Evolutionary conservation across 1,140 invertebrate genomes (phyloP).

Genomic region (Tetragonula clypearis): DNA sequence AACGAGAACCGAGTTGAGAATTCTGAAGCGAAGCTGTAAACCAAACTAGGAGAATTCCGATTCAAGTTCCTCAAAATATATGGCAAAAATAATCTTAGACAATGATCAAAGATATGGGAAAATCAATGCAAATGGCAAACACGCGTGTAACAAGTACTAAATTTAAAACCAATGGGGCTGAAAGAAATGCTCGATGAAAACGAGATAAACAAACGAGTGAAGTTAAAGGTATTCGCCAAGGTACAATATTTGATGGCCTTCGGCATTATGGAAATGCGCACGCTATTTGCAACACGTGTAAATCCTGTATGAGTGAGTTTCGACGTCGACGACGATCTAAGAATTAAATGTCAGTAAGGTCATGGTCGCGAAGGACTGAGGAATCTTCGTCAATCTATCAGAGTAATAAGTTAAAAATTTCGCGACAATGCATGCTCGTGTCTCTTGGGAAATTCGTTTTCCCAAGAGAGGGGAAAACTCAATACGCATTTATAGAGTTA

Average conservation of each 20-base stretch:
- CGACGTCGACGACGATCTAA: slow-evolving; percentile 32
- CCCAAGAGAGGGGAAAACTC: too few species aligned
- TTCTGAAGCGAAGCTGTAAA: neutral
- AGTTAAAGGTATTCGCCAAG: slow-evolving; percentile 11
- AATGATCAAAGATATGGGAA: neutral
- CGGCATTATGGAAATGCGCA: slow-evolving; percentile 47
- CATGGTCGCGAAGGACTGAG: slow-evolving; percentile 47
- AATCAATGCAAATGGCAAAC: slow-evolving; percentile 13
- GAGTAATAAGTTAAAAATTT: slow-evolving; percentile 29
- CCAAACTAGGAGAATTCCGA: neutral
- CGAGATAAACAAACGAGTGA: neutral
- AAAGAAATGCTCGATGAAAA: slow-evolving; percentile 26
- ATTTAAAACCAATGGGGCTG: neutral
- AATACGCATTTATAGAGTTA: neutral
- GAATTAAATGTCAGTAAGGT: slow-evolving; percentile 63
- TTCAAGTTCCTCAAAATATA: neutral
- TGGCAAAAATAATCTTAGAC: neutral
- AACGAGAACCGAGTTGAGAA: neutral
- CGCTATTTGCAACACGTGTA: slow-evolving; percentile 28
- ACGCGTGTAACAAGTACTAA: neutral
- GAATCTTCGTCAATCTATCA: slow-evolving; percentile 8
- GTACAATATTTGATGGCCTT: slow-evolving; percentile 42
- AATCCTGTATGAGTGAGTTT: slow-evolving; percentile 50
- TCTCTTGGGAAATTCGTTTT: neutral
- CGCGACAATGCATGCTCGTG: neutral